These are phyloP conservation scores for Corythoichthys haematopterus DNA, from an alignment of 2,113 vertebrate genomes.

Conservation along the genomic window DNA sequence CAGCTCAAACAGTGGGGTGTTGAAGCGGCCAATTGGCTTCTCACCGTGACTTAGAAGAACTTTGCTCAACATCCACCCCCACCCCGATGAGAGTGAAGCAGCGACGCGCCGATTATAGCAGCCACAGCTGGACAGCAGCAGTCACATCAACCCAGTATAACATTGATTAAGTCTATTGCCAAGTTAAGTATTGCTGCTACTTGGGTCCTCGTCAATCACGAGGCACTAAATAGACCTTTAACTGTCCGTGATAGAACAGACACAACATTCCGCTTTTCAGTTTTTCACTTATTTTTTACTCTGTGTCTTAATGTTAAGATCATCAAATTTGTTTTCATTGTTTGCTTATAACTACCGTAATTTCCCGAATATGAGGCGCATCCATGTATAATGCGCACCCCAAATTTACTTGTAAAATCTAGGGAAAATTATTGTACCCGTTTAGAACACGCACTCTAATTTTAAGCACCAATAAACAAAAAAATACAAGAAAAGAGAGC, in stretches of 20 bases:
- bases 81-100: slow-evolving; percentile 11
- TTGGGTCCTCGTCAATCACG: slow-evolving; percentile 29
- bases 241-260: slow-evolving; percentile 3
- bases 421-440: no score
- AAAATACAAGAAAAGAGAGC: no score
- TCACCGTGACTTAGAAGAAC: slow-evolving; percentile 50
- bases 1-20: slow-evolving; percentile 43
- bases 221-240: slow-evolving; percentile 1
- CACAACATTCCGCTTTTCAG: not conserved
- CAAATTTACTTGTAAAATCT: no score
- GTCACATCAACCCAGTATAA: slow-evolving; percentile 38
- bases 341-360: no score
- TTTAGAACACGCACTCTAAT: no score
- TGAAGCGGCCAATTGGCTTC: slow-evolving; percentile 49
- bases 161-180: slow-evolving; percentile 38
- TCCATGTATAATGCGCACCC: no score
- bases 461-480: no score
- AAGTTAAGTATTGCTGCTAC: slow-evolving; percentile 33
- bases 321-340: not conserved
- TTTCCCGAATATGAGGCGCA: no score
- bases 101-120: slow-evolving; percentile 8
- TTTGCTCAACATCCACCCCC: slow-evolving; percentile 15
- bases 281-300: not conserved
- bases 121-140: slow-evolving; percentile 41
- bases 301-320: not conserved